Conservation (phyloP, 1,140 invertebrate genomes). For the Trichonephila inaurata region DNA sequence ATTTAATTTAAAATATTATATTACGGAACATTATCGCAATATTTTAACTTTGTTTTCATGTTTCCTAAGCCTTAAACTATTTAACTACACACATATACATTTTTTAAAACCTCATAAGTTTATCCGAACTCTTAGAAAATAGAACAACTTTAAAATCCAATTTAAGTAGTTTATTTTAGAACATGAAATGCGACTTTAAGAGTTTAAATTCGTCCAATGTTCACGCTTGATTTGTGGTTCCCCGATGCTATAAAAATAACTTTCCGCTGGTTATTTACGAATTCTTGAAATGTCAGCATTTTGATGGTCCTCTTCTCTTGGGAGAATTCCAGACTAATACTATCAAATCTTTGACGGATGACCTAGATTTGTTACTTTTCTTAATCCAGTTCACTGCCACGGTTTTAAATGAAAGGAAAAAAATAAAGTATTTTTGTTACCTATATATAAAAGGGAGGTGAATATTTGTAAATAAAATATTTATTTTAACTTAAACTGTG, state of each 20-base stretch:
- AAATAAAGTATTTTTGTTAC: too few relatives aligned
- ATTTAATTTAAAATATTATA: too few relatives aligned
- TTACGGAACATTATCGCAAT: too few relatives aligned
- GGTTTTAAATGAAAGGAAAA: too few relatives aligned
- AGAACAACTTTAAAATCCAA: too few relatives aligned
- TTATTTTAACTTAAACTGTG: background rate
- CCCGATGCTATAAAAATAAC: background rate
- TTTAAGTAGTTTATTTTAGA: background rate
- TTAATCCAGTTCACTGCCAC: background rate
- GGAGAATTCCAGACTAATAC: background rate
- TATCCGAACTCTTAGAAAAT: too few relatives aligned
- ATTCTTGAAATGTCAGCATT: slow-evolving; percentile 29
- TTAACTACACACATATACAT: too few relatives aligned
- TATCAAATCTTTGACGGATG: slow-evolving; percentile 3
- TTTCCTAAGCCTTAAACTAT: too few relatives aligned
- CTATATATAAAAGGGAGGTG: too few relatives aligned
- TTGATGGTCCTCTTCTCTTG: background rate
- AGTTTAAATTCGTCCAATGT: background rate
- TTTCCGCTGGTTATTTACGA: background rate
- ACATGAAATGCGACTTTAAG: background rate
- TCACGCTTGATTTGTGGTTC: background rate
- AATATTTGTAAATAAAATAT: background rate
- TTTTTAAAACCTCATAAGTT: too few relatives aligned
- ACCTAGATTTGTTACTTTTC: background rate
- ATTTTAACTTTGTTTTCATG: too few relatives aligned